Conservation (phyloP, 2,797 vertebrate genomes). For the Hyperoplus immaculatus region DNA sequence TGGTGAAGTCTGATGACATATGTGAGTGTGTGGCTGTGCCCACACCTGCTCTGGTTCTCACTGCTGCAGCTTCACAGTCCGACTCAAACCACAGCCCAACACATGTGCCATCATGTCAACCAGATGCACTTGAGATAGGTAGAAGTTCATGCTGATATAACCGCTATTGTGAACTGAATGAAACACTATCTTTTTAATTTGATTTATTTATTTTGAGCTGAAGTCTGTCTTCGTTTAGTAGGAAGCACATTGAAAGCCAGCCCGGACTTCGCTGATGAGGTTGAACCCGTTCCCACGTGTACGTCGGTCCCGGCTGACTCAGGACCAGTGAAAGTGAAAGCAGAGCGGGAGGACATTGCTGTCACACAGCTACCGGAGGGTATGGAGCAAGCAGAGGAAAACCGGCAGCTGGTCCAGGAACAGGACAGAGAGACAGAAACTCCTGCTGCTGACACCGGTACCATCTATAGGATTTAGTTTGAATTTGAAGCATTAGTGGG, state of each 20-base stretch:
- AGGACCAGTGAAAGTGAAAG: not conserved
- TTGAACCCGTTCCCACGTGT: not conserved
- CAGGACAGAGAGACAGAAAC: not conserved
- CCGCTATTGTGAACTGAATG: not conserved
- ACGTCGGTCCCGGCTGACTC: not conserved
- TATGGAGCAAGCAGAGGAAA: not conserved
- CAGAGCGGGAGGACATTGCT: not conserved
- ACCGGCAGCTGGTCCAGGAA: not conserved
- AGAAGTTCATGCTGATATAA: no score
- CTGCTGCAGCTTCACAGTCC: not conserved
- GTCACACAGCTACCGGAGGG: not conserved
- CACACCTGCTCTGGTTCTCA: not conserved
- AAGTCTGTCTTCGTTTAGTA: not conserved
- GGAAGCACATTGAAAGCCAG: not conserved
- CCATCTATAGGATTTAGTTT: not conserved
- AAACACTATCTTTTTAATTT: not conserved
- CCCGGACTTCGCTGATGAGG: not conserved
- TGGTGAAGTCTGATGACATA: not conserved
- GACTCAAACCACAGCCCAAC: not conserved
- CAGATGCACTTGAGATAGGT: not conserved
- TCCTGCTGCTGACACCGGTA: conserved; percentile 25
- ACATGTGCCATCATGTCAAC: not conserved
- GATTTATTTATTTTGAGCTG: no score
- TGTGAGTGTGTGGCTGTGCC: no score
- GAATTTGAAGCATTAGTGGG: not conserved